These are phyloP conservation scores for cattle (Bos taurus) DNA, from an alignment of 2,113 vertebrate species.

Conservation along the genomic window ARS-UCD2.0 NC_037344.1:28954001-28954500, in stretches of 20 bases:
- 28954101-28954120: background rate
- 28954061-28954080: background rate
- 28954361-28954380: slow-evolving; percentile 64
- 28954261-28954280: background rate
- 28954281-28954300: background rate
- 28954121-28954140: background rate
- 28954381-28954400: slow-evolving; percentile 34
- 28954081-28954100: background rate
- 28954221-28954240: background rate
- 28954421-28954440: slow-evolving; percentile 44
- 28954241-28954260: background rate
- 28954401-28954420: slow-evolving; percentile 61
- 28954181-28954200: background rate
- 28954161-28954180: background rate
- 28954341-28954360: slow-evolving; percentile 56
- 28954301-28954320: slow-evolving; percentile 3
- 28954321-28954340: slow-evolving; percentile 36
- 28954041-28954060: background rate
- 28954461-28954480: slow-evolving; percentile 63
- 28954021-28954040: background rate
- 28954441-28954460: slow-evolving; percentile 44
- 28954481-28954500: slow-evolving; percentile 75
- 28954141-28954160: background rate
- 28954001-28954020: background rate
- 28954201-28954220: background rate